Percentiles rank a stretch among this genome's conserved stretches.
Evolutionary conservation across 2,888 invertebrate species (phyloP).

Genomic region (Pheosia gnoma): DNA sequence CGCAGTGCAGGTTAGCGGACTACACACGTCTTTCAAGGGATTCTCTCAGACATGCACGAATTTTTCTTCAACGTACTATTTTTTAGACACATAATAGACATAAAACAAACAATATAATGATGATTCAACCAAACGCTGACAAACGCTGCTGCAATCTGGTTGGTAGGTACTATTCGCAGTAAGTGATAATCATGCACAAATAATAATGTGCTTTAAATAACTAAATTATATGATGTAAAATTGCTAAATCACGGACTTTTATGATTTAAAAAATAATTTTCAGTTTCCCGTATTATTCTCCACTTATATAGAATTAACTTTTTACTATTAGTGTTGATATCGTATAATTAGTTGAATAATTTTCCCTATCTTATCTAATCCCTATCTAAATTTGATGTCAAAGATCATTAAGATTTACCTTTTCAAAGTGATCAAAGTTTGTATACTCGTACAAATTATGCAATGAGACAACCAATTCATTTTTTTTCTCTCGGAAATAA

Average conservation of each 20-base stretch:
- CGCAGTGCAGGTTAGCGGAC: too few relatives aligned
- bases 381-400: neutral
- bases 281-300: too few relatives aligned
- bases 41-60: too few relatives aligned
- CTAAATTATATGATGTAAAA: neutral
- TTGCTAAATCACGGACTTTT: neutral
- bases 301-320: too few relatives aligned
- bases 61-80: too few relatives aligned
- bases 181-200: constrained; percentile 16
- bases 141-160: constrained; percentile 16
- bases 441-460: neutral
- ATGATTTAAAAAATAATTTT: too few relatives aligned
- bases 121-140: constrained; percentile 18
- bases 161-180: constrained; percentile 14
- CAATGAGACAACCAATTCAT: constrained; percentile 7
- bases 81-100: neutral
- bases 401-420: neutral
- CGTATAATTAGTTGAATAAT: too few relatives aligned
- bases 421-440: neutral
- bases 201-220: constrained; percentile 10
- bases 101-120: constrained; percentile 4
- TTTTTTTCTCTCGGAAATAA: constrained; percentile 14
- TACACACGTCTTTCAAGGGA: too few relatives aligned
- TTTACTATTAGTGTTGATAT: too few relatives aligned
- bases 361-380: too few relatives aligned